A percentile compares a stretch with the other conserved stretches of the same genome.
Conservation (phyloP, 2,888 invertebrate species). For the Acronicta psi region DNA sequence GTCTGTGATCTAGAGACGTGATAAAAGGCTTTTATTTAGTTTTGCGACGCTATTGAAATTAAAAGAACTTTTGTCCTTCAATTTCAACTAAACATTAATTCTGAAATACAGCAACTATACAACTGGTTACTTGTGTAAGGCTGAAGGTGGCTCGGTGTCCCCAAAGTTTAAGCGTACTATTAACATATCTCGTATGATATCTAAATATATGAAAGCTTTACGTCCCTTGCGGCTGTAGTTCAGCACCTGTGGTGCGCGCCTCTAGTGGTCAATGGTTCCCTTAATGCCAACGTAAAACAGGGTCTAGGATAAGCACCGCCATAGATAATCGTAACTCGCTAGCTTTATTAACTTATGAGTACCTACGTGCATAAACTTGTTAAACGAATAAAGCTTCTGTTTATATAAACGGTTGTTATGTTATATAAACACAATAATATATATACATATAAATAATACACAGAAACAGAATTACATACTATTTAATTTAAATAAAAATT, state of each 20-base stretch:
- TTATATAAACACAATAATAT: background rate
- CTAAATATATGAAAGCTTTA: constrained; percentile 51
- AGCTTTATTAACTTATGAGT: constrained; percentile 51
- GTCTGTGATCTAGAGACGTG: constrained; percentile 29
- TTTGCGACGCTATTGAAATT: constrained; percentile 15
- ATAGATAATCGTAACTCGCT: constrained; percentile 48
- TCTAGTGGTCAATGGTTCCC: constrained; percentile 50
- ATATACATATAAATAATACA: too few relatives aligned
- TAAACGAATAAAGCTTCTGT: constrained; percentile 11
- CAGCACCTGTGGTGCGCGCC: constrained; percentile 51
- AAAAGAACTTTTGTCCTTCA: constrained; percentile 19
- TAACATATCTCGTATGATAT: constrained; percentile 53
- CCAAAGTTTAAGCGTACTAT: constrained; percentile 43
- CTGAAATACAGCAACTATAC: constrained; percentile 25
- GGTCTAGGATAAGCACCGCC: constrained; percentile 45
- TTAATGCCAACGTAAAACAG: constrained; percentile 43
- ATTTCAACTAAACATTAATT: constrained; percentile 28
- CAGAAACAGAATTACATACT: too few relatives aligned
- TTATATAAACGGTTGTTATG: background rate
- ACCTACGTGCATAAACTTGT: constrained; percentile 48
- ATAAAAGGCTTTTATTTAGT: constrained; percentile 23
- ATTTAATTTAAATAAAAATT: too few relatives aligned
- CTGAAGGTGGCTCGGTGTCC: constrained; percentile 45
- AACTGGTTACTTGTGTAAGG: constrained; percentile 42
- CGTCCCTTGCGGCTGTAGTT: constrained; percentile 46